phyloP scores from a whole-genome alignment of 2,113 vertebrate species.

The Chlorodrepanis virens region DNA sequence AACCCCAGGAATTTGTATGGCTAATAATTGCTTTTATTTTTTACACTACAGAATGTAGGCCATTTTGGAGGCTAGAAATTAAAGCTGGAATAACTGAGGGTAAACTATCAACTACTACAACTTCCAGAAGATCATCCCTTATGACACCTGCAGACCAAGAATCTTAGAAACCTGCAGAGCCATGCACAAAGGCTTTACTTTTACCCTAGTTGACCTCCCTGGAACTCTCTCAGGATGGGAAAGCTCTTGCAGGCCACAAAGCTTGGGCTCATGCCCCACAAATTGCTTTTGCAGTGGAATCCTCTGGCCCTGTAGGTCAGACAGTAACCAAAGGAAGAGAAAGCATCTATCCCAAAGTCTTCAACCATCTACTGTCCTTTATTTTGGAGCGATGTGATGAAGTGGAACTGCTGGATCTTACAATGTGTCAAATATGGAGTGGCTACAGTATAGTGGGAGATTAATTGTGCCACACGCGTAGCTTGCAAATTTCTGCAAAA shows the following conservation, averaged over 20 bases:
- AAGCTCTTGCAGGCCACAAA: background rate
- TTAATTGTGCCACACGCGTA: rapidly evolving
- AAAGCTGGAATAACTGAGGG: background rate
- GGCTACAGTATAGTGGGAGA: background rate
- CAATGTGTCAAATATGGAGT: background rate
- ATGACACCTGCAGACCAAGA: background rate
- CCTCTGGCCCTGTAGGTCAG: background rate
- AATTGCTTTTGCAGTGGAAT: background rate
- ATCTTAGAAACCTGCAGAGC: background rate
- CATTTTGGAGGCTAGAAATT: background rate
- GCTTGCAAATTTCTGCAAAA: background rate
- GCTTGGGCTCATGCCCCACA: background rate
- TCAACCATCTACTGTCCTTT: background rate
- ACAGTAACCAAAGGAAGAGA: background rate
- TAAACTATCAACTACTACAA: background rate
- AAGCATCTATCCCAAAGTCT: background rate
- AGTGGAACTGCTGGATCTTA: background rate
- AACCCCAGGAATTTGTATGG: background rate
- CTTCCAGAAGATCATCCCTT: background rate
- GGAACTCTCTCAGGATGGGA: background rate
- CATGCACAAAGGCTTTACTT: background rate
- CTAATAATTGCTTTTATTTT: background rate
- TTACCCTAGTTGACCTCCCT: background rate
- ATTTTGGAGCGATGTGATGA: background rate
- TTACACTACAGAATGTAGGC: background rate